Conservation (phyloP, 2,888 invertebrate genomes). For the Yponomeuta plumbellus region DNA sequence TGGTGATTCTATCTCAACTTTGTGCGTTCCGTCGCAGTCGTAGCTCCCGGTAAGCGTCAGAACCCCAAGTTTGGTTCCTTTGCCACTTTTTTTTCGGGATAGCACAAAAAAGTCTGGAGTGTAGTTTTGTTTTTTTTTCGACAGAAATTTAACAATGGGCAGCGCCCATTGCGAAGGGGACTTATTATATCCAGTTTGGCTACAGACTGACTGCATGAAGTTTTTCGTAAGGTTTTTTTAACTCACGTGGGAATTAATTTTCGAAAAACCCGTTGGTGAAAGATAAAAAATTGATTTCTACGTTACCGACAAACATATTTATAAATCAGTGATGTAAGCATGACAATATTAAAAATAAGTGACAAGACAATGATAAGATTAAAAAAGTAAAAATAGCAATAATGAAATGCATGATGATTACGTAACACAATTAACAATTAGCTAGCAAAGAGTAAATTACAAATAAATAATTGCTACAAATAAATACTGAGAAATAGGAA, state of each 20-base stretch:
- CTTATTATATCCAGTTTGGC: conserved; percentile 41
- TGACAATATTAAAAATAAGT: no score
- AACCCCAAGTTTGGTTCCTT: not conserved
- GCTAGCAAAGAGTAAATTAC: no score
- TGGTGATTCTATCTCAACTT: conserved; percentile 27
- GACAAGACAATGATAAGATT: no score
- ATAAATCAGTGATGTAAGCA: not conserved
- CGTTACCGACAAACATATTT: not conserved
- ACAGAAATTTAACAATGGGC: conserved; percentile 51
- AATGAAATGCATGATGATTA: no score
- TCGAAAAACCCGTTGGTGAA: conserved; percentile 14
- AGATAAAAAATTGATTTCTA: conserved; percentile 13
- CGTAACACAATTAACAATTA: no score
- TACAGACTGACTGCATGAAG: conserved; percentile 23
- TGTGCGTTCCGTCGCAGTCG: not conserved
- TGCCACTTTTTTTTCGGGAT: conserved; percentile 17
- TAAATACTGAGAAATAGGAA: no score
- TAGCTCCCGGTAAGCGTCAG: not conserved
- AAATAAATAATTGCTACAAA: no score
- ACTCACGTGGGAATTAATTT: conserved; percentile 15
- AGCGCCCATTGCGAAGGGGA: conserved; percentile 51
- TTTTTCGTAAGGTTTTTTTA: conserved; percentile 18
- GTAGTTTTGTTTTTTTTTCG: conserved; percentile 43
- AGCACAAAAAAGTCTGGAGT: conserved; percentile 23
- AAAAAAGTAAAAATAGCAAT: no score